A percentile compares a stretch with the other conserved stretches of the same genome.
Conservation (phyloP, 2,113 vertebrate genomes). For the Aptenodytes forsteri region DNA sequence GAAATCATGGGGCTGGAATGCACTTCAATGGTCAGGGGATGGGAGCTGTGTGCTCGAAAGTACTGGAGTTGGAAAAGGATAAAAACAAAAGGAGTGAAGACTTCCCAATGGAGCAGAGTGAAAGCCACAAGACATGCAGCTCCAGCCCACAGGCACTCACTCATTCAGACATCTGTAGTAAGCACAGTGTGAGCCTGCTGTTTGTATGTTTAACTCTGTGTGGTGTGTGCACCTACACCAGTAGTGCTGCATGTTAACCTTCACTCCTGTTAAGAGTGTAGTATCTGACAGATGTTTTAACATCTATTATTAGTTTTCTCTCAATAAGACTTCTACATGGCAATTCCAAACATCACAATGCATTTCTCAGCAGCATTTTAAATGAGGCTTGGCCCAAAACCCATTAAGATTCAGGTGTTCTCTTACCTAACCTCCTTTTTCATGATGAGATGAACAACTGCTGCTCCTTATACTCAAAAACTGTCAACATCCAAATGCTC, state of each 20-base stretch:
- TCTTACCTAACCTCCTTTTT: background rate
- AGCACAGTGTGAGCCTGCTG: conserved; percentile 35
- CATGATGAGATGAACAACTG: background rate
- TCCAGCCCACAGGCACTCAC: conserved; percentile 37
- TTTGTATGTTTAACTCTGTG: conserved; percentile 38
- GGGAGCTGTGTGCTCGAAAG: conserved; percentile 64
- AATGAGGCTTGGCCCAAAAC: background rate
- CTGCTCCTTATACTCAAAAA: background rate
- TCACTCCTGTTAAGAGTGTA: background rate
- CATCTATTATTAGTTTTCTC: background rate
- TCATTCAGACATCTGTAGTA: conserved; percentile 31
- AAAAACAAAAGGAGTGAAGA: conserved; percentile 64
- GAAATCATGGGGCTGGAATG: conserved; percentile 80
- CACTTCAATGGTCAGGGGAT: conserved; percentile 58
- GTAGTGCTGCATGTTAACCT: background rate
- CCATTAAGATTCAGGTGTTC: background rate
- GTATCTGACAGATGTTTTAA: background rate
- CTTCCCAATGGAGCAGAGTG: conserved; percentile 56
- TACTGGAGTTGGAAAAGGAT: conserved; percentile 58
- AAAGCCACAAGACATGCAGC: conserved; percentile 71
- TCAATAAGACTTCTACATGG: background rate
- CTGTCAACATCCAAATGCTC: background rate
- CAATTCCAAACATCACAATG: background rate
- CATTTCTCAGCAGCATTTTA: background rate
- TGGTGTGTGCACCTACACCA: conserved; percentile 31